Evolutionary conservation across 1,140 invertebrate species (phyloP), one percentile per base, ranked within the genome.

Genomic region (Macrocentrus cingulum): DNA sequence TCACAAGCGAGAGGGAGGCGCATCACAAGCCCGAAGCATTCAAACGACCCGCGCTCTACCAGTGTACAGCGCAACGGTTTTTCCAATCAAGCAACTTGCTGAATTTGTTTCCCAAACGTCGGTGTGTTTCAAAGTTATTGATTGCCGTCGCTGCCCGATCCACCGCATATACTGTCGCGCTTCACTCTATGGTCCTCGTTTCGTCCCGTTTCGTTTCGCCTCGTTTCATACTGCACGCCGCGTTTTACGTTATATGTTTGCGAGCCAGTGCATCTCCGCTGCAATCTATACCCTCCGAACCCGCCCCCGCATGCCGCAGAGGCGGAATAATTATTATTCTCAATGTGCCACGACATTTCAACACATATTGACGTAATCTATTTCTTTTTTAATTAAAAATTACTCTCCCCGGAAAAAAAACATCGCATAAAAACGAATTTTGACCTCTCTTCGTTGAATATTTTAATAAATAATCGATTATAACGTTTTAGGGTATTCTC

Each of bases 81-180:
- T 78, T 79, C 75, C 77, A 78, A 79, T 79, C 76, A 78, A 78
- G 73, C 76, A 72, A 77, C 76, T 76, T 75, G 76, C 77, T 78
- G 76, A 79, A 77, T 79, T 78, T 77, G 75, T 79, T 75, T 76
- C 65, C 69, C 72, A 72, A 76, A 75, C 73, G 68, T 75, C 74
- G 68, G 65, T 76, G 68, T 70, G 69, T 75, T 75, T 70, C 66
- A 70, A 69, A 74, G 76, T 79, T 79, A 78, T 79, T 75, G 77
- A 79, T 79, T 77, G 75, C 66, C 63, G 56, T 60, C 64, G 59
- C 62, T 56, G 29, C 63, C 60, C 60, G 50, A 41, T 36, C 45
- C 52, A 46, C 53, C 25, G 32, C 45, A 49, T 15, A 51, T 56
- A 51, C 46, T 44, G 48, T 52, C 59, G 23, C 25, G 37, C 39